phyloP scores from a whole-genome alignment of 1,140 invertebrate species.

The Ephestia elutella region DNA sequence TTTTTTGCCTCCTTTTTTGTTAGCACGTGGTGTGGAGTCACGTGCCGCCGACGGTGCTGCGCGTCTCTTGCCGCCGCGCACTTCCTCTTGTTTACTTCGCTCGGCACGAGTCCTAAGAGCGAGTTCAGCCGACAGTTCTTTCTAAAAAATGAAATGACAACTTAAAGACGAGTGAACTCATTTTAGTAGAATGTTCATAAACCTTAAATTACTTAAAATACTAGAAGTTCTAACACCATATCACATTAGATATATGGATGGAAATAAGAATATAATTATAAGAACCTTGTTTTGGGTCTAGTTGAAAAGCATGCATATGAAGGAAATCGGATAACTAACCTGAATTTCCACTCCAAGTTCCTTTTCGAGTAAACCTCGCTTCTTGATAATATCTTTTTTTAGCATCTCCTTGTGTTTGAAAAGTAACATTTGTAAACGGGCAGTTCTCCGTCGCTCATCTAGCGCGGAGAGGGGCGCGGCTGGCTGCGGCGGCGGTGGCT shows the following conservation, averaged over 20 bases:
- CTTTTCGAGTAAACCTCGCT: constrained; percentile 91
- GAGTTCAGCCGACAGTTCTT: constrained; percentile 81
- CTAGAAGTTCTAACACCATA: no score
- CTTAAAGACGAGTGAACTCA: no score
- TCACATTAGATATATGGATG: no score
- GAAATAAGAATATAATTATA: neutral
- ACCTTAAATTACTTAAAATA: no score
- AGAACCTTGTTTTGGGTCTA: neutral
- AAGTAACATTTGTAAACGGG: constrained; percentile 79
- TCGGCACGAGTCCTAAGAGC: constrained; percentile 81
- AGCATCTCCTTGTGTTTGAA: constrained; percentile 92
- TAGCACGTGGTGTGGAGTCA: constrained; percentile 44
- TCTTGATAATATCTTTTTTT: constrained; percentile 95
- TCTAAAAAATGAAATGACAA: constrained; percentile 54
- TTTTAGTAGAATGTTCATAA: no score
- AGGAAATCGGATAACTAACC: constrained; percentile 63
- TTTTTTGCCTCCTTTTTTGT: constrained; percentile 76
- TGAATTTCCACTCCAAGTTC: constrained; percentile 93
- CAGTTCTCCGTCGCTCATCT: constrained; percentile 59
- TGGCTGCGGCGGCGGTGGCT: constrained; percentile 14
- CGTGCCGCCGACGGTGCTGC: constrained; percentile 30
- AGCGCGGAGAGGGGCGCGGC: constrained; percentile 13
- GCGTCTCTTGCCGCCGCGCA: constrained; percentile 53
- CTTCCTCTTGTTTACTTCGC: constrained; percentile 82
- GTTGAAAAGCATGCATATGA: neutral